Evolutionary conservation across 1,140 invertebrate genomes (phyloP).

Genomic region (Parapsyche elsis): DNA sequence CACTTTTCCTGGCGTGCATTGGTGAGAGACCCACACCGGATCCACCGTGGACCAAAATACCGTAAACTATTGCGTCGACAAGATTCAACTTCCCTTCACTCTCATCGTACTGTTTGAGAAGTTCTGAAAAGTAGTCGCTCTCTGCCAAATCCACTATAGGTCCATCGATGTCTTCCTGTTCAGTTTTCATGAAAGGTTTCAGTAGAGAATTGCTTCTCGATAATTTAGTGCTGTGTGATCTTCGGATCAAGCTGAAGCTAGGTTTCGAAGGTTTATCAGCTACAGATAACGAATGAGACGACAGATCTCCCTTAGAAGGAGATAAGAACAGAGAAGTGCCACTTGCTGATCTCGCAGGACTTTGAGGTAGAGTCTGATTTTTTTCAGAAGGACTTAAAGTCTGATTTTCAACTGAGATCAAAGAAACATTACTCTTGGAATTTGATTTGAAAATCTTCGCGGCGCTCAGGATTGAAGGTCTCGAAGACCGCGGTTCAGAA

Average conservation of each 20-base stretch:
- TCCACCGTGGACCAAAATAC: conserved; percentile 49
- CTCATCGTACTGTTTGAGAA: conserved; percentile 60
- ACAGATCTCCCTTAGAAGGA: conserved; percentile 57
- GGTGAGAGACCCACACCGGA: conserved; percentile 56
- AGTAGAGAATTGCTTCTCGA: conserved; percentile 73
- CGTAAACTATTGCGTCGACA: conserved; percentile 49
- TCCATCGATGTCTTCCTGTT: conserved; percentile 59
- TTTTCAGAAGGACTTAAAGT: conserved; percentile 59
- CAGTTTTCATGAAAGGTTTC: conserved; percentile 51
- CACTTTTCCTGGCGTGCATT: conserved; percentile 64
- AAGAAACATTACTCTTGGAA: conserved; percentile 64
- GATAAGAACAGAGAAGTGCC: conserved; percentile 65
- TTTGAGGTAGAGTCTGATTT: conserved; percentile 60
- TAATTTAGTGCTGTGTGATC: conserved; percentile 78
- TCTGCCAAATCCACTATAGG: conserved; percentile 62
- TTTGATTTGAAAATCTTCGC: conserved; percentile 58
- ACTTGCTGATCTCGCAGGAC: conserved; percentile 63
- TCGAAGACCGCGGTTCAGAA: conserved; percentile 18
- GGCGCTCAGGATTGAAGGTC: conserved; percentile 36
- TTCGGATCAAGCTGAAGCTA: conserved; percentile 71
- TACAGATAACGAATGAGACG: conserved; percentile 62
- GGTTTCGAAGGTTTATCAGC: conserved; percentile 66
- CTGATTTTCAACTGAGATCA: conserved; percentile 44
- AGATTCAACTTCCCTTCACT: conserved; percentile 64
- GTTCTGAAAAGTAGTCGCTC: conserved; percentile 58